Evolutionary conservation across 2,888 invertebrate genomes (phyloP).

Genomic region (Sinelater perroti): DNA sequence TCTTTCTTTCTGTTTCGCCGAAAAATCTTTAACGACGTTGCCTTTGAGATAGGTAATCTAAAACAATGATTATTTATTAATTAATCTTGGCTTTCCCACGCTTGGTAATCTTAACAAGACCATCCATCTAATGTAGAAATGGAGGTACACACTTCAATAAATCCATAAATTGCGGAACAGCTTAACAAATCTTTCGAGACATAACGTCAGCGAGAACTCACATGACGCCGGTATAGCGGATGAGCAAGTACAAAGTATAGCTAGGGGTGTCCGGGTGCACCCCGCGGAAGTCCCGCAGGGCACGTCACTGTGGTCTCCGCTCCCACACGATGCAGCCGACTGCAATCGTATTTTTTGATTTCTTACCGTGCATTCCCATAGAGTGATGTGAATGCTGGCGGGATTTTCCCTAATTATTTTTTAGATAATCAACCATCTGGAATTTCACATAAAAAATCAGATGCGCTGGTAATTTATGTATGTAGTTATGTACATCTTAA

Average conservation of each 20-base stretch:
- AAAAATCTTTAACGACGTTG: background rate
- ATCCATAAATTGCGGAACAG: constrained; percentile 20
- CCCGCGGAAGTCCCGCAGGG: constrained; percentile 42
- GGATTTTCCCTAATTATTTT: constrained; percentile 29
- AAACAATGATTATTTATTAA: no score
- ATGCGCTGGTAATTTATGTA: no score
- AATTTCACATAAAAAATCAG: no score
- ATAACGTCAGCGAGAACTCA: constrained; percentile 36
- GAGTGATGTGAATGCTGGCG: constrained; percentile 22
- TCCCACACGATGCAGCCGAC: constrained; percentile 53
- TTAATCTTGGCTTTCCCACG: constrained; percentile 15
- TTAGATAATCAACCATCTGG: no score
- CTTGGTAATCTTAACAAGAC: background rate
- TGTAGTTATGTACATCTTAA: no score
- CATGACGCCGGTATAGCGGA: constrained; percentile 27
- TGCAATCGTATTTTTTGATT: constrained; percentile 37
- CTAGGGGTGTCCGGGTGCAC: constrained; percentile 32
- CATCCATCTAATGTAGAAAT: constrained; percentile 56
- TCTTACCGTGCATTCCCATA: constrained; percentile 34
- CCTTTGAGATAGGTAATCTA: no score
- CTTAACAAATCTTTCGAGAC: constrained; percentile 19
- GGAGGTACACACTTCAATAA: constrained; percentile 26
- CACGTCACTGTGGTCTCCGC: constrained; percentile 49
- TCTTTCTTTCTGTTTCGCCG: background rate
- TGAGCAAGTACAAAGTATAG: constrained; percentile 33